A percentile compares a stretch with the other conserved stretches of the same genome.
Evolutionary conservation across 1,140 invertebrate genomes (phyloP).

Genomic region (Caenorhabditis latens): DNA sequence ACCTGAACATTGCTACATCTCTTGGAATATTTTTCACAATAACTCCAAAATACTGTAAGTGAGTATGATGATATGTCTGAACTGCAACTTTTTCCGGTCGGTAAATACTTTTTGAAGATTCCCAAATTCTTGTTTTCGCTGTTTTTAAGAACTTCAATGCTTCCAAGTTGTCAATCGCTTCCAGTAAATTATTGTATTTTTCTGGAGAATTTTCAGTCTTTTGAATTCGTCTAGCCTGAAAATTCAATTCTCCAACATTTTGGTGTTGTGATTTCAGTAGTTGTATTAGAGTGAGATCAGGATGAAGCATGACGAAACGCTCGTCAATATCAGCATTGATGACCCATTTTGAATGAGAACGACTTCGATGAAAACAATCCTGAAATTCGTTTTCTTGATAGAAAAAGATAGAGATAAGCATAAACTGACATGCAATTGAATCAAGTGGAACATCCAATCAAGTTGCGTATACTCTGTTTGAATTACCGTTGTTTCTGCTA

Average conservation of each 20-base stretch:
- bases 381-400: background rate
- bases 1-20: background rate
- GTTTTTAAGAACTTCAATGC: conserved; percentile 34
- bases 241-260: conserved; percentile 26
- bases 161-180: background rate
- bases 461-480: conserved; percentile 40
- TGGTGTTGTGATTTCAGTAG: background rate
- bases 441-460: conserved; percentile 43
- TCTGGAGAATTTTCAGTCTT: background rate
- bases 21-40: conserved; percentile 24
- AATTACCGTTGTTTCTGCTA: conserved; percentile 29
- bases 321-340: conserved; percentile 39
- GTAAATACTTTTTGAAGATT: conserved; percentile 48
- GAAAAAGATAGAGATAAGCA: no score
- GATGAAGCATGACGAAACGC: conserved; percentile 27
- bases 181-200: background rate
- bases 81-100: conserved; percentile 27
- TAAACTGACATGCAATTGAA: conserved; percentile 17
- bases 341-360: conserved; percentile 13
- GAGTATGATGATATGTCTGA: conserved; percentile 40
- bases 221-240: conserved; percentile 22
- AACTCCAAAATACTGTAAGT: conserved; percentile 13
- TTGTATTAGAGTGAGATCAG: background rate
- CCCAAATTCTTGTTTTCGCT: background rate
- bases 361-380: conserved; percentile 42